Percentiles rank a stretch among this genome's conserved stretches.
Evolutionary conservation across 2,888 invertebrate genomes (phyloP).

Genomic region (Oithona nana): DNA sequence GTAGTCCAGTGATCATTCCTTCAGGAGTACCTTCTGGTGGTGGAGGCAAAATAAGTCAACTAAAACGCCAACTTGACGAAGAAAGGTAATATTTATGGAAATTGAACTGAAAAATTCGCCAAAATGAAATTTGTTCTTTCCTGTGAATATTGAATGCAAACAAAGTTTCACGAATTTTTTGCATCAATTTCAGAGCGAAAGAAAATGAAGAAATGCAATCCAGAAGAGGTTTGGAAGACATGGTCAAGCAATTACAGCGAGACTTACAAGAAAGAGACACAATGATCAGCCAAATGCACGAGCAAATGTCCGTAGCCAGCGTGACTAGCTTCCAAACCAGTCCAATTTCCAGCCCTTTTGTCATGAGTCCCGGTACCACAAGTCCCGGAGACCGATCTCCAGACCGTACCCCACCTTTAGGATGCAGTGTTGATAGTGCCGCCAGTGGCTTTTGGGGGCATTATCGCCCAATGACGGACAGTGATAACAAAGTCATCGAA

Average conservation of each 20-base stretch:
- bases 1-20: background rate
- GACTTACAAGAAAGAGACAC: slow-evolving; percentile 7
- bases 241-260: background rate
- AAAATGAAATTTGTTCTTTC: background rate
- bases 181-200: background rate
- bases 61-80: slow-evolving; percentile 20
- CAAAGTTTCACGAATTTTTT: slow-evolving; percentile 18
- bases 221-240: background rate
- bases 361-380: slow-evolving; percentile 10
- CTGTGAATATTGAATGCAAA: too few species aligned
- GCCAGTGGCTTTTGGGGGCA: background rate
- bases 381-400: background rate
- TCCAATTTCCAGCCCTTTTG: slow-evolving; percentile 1
- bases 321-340: background rate
- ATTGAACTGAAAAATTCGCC: too few species aligned
- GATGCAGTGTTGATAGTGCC: background rate
- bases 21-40: background rate
- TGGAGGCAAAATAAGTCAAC: slow-evolving; percentile 19
- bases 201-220: background rate
- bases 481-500: slow-evolving; percentile 44
- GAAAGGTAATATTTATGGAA: slow-evolving; percentile 18
- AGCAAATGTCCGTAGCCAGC: background rate
- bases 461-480: background rate
- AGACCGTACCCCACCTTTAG: slow-evolving; percentile 1
- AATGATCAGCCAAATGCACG: background rate